These are phyloP conservation scores for Lathronympha strigana DNA, from an alignment of 2,888 invertebrate species.

Conservation along the genomic window DNA sequence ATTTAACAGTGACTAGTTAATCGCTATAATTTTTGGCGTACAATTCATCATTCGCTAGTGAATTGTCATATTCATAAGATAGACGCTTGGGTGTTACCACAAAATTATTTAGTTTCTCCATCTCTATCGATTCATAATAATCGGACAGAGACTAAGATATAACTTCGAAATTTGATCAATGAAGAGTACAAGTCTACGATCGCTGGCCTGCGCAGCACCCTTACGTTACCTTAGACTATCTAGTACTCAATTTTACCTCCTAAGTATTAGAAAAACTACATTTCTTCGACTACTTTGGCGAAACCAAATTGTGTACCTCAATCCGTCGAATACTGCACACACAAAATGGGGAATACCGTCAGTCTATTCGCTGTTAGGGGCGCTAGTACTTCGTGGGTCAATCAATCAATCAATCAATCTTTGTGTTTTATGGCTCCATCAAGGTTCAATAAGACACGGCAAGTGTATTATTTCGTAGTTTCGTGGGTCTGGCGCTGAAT, in stretches of 20 bases:
- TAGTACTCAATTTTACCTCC: conserved; percentile 12
- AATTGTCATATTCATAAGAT: neutral
- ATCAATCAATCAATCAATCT: too few species aligned
- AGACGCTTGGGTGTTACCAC: neutral
- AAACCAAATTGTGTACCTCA: conserved; percentile 4
- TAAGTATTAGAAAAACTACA: conserved; percentile 10
- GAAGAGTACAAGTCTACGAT: neutral
- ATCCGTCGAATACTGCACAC: neutral
- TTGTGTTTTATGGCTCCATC: too few species aligned
- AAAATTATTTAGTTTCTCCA: neutral
- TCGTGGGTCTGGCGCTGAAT: too few species aligned
- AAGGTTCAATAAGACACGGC: too few species aligned
- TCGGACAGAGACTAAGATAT: neutral
- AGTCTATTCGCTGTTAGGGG: too few species aligned
- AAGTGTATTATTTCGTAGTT: too few species aligned
- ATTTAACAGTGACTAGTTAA: too few species aligned
- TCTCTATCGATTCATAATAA: neutral
- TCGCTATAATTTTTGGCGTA: too few species aligned
- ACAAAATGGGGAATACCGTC: too few species aligned
- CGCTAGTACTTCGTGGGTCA: too few species aligned
- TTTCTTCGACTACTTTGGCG: conserved; percentile 20
- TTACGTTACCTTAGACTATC: conserved; percentile 17
- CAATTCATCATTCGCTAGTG: too few species aligned
- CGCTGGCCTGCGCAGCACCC: neutral
- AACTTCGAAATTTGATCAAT: neutral